phyloP scores from a whole-genome alignment of 2,797 vertebrate genomes.

The Lithobates sylvaticus region DNA sequence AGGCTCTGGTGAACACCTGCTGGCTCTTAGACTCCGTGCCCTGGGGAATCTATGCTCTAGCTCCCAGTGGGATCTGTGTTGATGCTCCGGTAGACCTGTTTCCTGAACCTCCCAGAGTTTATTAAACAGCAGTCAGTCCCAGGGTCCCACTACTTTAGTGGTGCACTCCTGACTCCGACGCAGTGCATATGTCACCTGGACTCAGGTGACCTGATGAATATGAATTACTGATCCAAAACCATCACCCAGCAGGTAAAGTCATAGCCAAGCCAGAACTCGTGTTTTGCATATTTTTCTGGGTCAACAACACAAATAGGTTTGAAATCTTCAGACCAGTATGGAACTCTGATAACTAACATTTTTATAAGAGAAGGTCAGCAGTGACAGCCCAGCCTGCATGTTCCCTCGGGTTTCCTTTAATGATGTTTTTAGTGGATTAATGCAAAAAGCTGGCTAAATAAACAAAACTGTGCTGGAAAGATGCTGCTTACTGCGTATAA shows the following conservation, averaged over 20 bases:
- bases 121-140: no score
- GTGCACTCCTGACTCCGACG: no score
- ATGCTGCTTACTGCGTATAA: background rate
- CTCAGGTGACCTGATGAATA: no score
- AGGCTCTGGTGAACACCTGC: no score
- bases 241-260: background rate
- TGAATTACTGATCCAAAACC: background rate
- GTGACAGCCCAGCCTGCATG: background rate
- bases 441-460: constrained; percentile 6
- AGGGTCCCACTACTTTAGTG: no score
- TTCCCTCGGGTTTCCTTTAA: background rate
- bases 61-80: no score
- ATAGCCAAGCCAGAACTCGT: background rate
- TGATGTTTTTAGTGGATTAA: constrained; percentile 2
- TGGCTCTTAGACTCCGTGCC: no score
- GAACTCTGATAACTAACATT: background rate
- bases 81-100: no score
- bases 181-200: no score
- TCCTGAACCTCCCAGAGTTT: no score
- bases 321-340: background rate
- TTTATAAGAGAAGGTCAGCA: background rate
- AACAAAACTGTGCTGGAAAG: background rate
- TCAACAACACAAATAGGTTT: background rate
- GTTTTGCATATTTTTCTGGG: background rate
- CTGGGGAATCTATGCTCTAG: no score